Evolutionary conservation across 2,797 vertebrate species (phyloP), one percentile per base, ranked within the genome.

Genomic region (Acomys russatus): DNA sequence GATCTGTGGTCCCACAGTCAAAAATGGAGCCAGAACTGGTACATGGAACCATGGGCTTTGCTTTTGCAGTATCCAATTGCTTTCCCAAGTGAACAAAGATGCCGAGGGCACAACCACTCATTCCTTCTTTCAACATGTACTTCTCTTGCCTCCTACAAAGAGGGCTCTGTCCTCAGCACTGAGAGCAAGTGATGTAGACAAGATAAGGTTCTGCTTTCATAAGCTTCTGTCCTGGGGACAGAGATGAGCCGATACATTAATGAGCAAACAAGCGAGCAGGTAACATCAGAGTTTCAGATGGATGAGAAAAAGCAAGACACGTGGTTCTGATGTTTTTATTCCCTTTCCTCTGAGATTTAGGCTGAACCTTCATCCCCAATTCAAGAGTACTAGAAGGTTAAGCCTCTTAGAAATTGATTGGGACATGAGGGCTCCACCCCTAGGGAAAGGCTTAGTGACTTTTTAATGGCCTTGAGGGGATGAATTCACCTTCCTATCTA

Each of bases 11-110:
- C 80, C 54, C 49, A 73, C 11, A n/a, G 92, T 64, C 51, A 54
- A 28, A 35, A 22, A 80, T 28, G 59, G 54, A 88, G 20, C 3
- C 38, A 51, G 79, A 64, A n/a, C 6, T 5, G 66, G 44, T 44
- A 66, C n/a, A 23, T 54, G 30, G n/a, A 11, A 8, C 30, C 0
- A 2, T 4, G 14, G 51, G 8, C 23, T 86, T 38, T 83, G 63
- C 66, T 70, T 20, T 66, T 1, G 2, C 12, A 28, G 20, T 0
- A 1, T 63, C 3, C 59, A 33, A 0, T 44, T 6, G 25, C 30
- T 54, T 74, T 83, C n/a, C 22, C 44, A 9, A 2, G 0, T 15
- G 35, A n/a, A 56, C 33, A 56, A 70, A 71, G 59, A 30, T 44
- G 44, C 3, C 64, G 0, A 22, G 38, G 17, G 63, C 17, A n/a